A percentile compares a stretch with the other conserved stretches of the same genome.
These are phyloP conservation scores for Alentia gelatinosa DNA, from an alignment of 2,888 invertebrate genomes.

Conservation along the genomic window DNA sequence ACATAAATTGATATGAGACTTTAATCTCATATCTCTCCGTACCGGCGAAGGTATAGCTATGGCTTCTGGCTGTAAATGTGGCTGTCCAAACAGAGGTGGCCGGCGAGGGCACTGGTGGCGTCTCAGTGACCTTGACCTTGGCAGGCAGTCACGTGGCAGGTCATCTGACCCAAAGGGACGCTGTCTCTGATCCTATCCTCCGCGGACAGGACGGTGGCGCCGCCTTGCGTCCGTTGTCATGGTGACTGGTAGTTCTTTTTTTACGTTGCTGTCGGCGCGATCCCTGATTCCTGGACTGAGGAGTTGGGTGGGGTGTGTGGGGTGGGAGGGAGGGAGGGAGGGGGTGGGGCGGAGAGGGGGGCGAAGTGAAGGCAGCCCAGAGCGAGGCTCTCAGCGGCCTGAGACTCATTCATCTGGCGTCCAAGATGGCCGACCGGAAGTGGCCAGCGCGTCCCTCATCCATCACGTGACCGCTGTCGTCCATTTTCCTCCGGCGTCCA, in stretches of 20 bases:
- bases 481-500: constrained; percentile 7
- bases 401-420: neutral
- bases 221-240: constrained; percentile 1
- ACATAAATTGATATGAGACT: too few species aligned
- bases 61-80: too few species aligned
- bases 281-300: neutral
- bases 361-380: neutral
- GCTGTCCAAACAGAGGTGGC: too few species aligned
- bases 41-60: too few species aligned
- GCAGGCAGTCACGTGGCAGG: neutral
- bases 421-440: constrained; percentile 46
- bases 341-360: neutral
- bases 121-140: constrained; percentile 19
- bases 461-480: constrained; percentile 41
- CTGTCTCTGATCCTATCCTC: neutral
- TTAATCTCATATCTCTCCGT: too few species aligned
- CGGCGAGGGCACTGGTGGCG: too few species aligned
- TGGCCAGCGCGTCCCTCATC: constrained; percentile 43
- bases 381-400: neutral
- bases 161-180: neutral
- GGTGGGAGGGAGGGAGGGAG: neutral
- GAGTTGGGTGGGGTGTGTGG: neutral
- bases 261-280: neutral
- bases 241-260: neutral
- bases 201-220: neutral